These are phyloP conservation scores for Macroteleia sp. DNA, from an alignment of 2,888 invertebrate species.

Conservation along the genomic window DNA sequence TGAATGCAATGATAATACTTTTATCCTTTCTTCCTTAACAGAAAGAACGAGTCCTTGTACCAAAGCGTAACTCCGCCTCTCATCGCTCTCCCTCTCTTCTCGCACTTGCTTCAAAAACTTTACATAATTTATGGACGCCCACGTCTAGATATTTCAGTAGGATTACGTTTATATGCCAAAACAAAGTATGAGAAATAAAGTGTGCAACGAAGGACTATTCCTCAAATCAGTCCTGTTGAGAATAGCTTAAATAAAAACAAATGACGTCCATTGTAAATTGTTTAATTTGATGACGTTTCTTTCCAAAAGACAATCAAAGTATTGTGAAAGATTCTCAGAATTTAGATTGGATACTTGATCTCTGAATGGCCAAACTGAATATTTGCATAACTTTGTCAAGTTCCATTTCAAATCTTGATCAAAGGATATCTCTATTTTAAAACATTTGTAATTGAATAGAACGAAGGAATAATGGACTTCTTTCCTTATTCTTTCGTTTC, in stretches of 20 bases:
- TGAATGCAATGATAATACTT: constrained; percentile 59
- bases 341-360: no score
- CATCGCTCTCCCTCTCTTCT: constrained; percentile 2
- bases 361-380: no score
- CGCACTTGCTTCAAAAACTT: constrained; percentile 40
- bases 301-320: constrained; percentile 2
- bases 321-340: background rate
- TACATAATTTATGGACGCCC: constrained; percentile 65
- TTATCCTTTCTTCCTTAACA: constrained; percentile 43
- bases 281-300: background rate
- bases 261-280: constrained; percentile 7
- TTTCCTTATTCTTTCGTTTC: no score
- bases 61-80: constrained; percentile 21
- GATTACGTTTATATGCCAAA: constrained; percentile 57
- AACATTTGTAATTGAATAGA: no score
- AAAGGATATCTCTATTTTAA: no score
- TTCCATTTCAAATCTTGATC: no score
- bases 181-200: constrained; percentile 37
- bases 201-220: background rate
- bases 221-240: constrained; percentile 20
- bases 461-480: no score
- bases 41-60: constrained; percentile 42
- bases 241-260: constrained; percentile 14
- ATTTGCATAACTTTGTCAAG: no score
- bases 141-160: constrained; percentile 47